Conservation (phyloP, 2,888 invertebrate genomes). For the Stenodera caucasica region DNA sequence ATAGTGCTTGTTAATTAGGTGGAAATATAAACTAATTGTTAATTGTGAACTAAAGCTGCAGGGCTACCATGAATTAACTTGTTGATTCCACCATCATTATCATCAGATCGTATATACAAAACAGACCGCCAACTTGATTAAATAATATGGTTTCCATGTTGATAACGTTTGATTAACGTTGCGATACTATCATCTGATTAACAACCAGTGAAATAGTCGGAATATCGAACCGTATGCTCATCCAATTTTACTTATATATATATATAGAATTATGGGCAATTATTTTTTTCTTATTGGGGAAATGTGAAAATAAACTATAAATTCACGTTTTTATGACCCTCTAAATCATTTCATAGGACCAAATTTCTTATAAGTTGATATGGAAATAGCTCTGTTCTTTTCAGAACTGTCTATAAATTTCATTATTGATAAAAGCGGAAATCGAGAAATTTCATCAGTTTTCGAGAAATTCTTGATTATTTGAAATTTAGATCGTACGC, state of each 20-base stretch:
- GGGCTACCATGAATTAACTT: not conserved
- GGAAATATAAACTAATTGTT: not conserved
- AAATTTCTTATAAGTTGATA: not conserved
- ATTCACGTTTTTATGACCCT: not conserved
- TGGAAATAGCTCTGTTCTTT: not conserved
- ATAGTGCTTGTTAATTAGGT: too few relatives aligned
- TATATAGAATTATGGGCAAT: too few relatives aligned
- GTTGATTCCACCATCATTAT: not conserved
- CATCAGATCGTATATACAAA: not conserved
- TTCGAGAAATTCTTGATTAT: too few relatives aligned
- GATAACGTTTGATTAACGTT: not conserved
- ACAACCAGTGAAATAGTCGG: not conserved
- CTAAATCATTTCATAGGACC: not conserved
- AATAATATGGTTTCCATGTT: not conserved
- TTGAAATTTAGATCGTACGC: not conserved
- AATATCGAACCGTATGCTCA: too few relatives aligned
- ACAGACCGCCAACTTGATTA: not conserved
- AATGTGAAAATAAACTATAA: not conserved
- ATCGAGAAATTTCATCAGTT: too few relatives aligned
- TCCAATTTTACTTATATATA: too few relatives aligned
- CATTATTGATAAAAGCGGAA: not conserved
- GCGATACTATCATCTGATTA: not conserved
- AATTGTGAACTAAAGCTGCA: not conserved
- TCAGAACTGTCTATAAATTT: not conserved
- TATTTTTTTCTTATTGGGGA: too few relatives aligned